Evolutionary conservation across 2,113 vertebrate species (phyloP).

Genomic region (Percina caprodes): DNA sequence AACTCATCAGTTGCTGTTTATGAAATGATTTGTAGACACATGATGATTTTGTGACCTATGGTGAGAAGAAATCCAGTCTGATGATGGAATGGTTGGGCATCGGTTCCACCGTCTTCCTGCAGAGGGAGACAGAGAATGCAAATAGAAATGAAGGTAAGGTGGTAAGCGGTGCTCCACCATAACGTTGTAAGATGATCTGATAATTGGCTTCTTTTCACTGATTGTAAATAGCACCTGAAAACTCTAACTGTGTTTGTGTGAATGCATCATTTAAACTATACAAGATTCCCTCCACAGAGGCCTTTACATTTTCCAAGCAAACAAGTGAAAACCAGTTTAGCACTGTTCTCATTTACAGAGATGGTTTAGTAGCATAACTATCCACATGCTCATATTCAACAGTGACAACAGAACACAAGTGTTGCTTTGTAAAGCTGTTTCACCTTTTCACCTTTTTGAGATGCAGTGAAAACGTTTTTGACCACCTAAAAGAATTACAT

Average conservation of each 20-base stretch:
- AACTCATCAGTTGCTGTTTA: constrained; percentile 7
- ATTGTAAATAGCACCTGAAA: background rate
- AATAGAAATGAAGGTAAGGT: constrained; percentile 81
- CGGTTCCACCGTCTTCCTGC: constrained; percentile 75
- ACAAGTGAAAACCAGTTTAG: background rate
- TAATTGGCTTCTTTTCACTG: too few species aligned
- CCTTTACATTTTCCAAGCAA: background rate
- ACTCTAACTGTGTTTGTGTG: background rate
- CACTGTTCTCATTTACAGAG: background rate
- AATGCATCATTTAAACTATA: background rate
- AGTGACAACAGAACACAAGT: background rate
- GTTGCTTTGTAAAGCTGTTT: background rate
- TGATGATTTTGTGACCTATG: constrained; percentile 57
- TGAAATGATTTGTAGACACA: constrained; percentile 65
- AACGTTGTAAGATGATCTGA: background rate
- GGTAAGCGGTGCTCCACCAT: background rate
- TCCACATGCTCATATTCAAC: background rate
- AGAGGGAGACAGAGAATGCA: constrained; percentile 68
- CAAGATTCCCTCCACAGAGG: background rate
- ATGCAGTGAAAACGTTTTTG: background rate
- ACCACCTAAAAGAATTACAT: background rate
- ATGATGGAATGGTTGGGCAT: constrained; percentile 92
- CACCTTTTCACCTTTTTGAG: background rate
- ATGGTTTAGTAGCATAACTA: background rate
- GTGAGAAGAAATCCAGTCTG: constrained; percentile 68